Evolutionary conservation across 2,113 vertebrate species (phyloP).

Genomic region (Phalacrocorax carbo): DNA sequence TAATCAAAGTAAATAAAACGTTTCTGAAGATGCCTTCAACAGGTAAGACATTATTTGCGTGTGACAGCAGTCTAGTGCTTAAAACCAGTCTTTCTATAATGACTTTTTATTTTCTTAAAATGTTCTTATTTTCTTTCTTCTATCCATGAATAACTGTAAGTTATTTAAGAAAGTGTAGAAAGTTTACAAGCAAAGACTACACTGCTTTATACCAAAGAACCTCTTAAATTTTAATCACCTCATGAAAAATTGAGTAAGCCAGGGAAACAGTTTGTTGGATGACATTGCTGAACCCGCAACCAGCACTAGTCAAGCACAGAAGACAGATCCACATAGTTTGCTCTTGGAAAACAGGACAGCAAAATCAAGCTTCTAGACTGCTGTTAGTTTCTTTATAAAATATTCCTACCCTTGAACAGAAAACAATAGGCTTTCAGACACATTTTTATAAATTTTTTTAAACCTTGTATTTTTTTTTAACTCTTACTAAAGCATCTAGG

Average conservation of each 20-base stretch:
- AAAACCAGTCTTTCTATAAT: not conserved
- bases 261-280: not conserved
- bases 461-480: not conserved
- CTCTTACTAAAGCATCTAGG: not conserved
- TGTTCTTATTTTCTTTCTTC: not conserved
- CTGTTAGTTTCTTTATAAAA: not conserved
- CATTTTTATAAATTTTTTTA: not conserved
- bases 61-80: not conserved
- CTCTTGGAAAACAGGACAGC: not conserved
- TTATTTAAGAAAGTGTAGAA: not conserved
- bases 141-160: not conserved
- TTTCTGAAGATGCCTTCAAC: not conserved
- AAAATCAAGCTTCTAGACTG: not conserved
- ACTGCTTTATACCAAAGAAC: not conserved
- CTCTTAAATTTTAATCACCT: not conserved
- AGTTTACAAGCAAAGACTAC: not conserved
- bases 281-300: not conserved
- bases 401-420: not conserved
- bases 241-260: not conserved
- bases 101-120: not conserved
- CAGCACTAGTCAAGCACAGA: not conserved
- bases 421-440: not conserved
- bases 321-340: not conserved
- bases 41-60: not conserved
- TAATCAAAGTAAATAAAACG: not conserved